These are phyloP conservation scores for Hirudinaria manillensis DNA, from an alignment of 2,888 invertebrate species.

Conservation along the genomic window DNA sequence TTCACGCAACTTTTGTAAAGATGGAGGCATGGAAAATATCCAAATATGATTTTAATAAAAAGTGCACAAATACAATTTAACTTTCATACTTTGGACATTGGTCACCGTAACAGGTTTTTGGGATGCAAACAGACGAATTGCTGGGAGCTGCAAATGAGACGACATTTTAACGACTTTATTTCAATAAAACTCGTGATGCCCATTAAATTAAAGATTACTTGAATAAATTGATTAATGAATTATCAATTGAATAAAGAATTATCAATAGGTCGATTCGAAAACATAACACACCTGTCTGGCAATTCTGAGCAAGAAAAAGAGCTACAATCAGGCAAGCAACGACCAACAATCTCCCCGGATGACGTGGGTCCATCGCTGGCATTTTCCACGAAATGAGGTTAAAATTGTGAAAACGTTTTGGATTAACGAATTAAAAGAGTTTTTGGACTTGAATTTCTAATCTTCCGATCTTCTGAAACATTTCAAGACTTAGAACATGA, in stretches of 20 bases:
- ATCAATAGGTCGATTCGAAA: not conserved
- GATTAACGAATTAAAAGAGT: no score
- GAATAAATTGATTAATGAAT: not conserved
- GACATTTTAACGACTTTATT: not conserved
- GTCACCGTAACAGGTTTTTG: not conserved
- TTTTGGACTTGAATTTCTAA: not conserved
- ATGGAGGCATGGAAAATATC: no score
- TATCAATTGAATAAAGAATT: not conserved
- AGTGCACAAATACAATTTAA: no score
- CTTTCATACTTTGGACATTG: not conserved
- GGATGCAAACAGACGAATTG: not conserved
- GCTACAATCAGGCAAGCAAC: not conserved
- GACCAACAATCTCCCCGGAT: no score
- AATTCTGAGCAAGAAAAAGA: not conserved
- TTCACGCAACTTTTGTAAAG: no score
- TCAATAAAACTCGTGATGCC: no score
- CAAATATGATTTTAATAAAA: no score
- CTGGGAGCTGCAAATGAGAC: not conserved
- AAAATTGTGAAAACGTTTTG: no score
- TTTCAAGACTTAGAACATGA: not conserved
- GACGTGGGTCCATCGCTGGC: no score
- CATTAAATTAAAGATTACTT: no score
- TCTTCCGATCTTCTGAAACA: not conserved
- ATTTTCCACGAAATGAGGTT: no score
- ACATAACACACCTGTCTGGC: slow-evolving; percentile 1